Evolutionary conservation across 2,113 vertebrate species (phyloP).

Genomic region (Macquaria australasica): DNA sequence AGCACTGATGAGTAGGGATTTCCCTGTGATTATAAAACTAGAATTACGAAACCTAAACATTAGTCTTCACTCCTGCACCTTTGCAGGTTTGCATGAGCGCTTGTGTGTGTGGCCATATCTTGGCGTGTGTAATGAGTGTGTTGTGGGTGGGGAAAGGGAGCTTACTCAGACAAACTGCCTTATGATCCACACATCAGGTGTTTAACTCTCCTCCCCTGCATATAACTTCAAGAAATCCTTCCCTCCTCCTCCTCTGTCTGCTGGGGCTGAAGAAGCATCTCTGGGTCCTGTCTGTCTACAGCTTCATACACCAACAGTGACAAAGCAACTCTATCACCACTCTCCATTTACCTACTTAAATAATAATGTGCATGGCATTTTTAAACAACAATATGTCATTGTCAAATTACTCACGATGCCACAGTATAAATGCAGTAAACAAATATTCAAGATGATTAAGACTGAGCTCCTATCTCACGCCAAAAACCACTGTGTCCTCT

Average conservation of each 20-base stretch:
- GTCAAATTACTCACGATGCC: constrained; percentile 37
- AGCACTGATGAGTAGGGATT: constrained; percentile 45
- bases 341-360: constrained; percentile 43
- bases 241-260: constrained; percentile 19
- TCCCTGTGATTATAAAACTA: constrained; percentile 28
- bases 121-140: constrained; percentile 73
- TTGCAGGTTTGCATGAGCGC: constrained; percentile 27
- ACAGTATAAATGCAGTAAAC: background rate
- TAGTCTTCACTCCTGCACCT: constrained; percentile 8
- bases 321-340: constrained; percentile 50
- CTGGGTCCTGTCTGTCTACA: constrained; percentile 68
- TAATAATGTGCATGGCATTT: constrained; percentile 26
- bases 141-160: constrained; percentile 65
- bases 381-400: constrained; percentile 39
- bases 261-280: constrained; percentile 16
- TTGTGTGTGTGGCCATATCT: constrained; percentile 61
- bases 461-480: background rate
- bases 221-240: constrained; percentile 59
- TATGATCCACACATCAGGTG: constrained; percentile 69
- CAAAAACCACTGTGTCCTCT: background rate
- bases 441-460: background rate
- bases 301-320: constrained; percentile 42
- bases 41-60: constrained; percentile 48
- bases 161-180: constrained; percentile 66
- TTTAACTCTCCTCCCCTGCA: constrained; percentile 46